Conservation (phyloP, 1,140 invertebrate species). For the Pseudomyrmex pallidus region DNA sequence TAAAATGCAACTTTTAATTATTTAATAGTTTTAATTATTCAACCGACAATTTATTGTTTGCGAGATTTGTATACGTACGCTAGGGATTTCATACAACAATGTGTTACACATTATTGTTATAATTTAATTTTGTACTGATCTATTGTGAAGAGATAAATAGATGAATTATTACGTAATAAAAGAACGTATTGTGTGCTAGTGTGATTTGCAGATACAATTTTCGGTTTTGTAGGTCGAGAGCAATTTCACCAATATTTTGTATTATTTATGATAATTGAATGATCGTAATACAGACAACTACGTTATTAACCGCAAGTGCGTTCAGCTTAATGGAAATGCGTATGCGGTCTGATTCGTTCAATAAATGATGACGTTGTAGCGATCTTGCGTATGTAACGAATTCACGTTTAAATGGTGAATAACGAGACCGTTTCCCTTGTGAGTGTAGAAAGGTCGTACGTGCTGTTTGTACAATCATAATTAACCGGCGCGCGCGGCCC, state of each 20-base stretch:
- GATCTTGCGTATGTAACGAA: constrained; percentile 45
- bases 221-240: constrained; percentile 3
- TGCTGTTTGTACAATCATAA: constrained; percentile 46
- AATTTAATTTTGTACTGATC: too few species aligned
- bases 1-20: too few species aligned
- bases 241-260: constrained; percentile 28
- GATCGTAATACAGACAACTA: constrained; percentile 21
- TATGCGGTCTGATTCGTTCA: constrained; percentile 31
- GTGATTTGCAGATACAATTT: constrained; percentile 23
- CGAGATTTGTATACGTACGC: too few species aligned
- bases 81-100: too few species aligned
- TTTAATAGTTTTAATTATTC: too few species aligned
- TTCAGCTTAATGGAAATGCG: constrained; percentile 32
- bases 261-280: constrained; percentile 45
- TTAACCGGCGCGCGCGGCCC: constrained; percentile 34
- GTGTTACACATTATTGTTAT: too few species aligned
- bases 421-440: constrained; percentile 27
- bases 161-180: not conserved
- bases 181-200: not conserved
- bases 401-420: constrained; percentile 37
- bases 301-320: constrained; percentile 35
- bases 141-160: not conserved
- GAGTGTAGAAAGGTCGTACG: constrained; percentile 27
- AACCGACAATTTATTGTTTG: too few species aligned
- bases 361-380: constrained; percentile 24